Conservation (phyloP, 1,140 invertebrate species). For the Nixonia krombeini region DNA sequence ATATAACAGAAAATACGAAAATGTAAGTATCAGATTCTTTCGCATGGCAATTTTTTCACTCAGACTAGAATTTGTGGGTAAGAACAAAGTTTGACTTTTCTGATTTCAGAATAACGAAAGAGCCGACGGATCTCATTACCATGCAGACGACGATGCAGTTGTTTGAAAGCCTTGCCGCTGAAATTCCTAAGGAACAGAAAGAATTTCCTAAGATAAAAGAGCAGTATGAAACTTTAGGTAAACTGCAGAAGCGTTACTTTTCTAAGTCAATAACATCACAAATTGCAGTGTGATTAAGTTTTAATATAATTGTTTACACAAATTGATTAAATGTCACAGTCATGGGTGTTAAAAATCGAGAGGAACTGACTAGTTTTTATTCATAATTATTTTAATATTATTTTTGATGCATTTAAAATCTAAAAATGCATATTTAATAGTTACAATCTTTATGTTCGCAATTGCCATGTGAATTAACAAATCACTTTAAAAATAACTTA, state of each 20-base stretch:
- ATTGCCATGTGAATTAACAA: too few species aligned
- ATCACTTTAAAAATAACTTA: too few species aligned
- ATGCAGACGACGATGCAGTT: constrained; percentile 75
- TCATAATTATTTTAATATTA: too few species aligned
- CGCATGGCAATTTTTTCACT: constrained; percentile 9
- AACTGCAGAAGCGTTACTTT: constrained; percentile 40
- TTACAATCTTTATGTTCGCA: too few species aligned
- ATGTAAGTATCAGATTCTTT: constrained; percentile 56
- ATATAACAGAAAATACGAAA: constrained; percentile 73
- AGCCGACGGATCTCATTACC: constrained; percentile 75
- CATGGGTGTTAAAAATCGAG: too few species aligned
- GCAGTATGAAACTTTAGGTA: constrained; percentile 80
- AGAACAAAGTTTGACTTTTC: constrained; percentile 8
- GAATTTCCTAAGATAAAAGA: constrained; percentile 81
- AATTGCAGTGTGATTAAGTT: too few species aligned
- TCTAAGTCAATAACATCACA: constrained; percentile 28
- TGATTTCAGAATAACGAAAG: constrained; percentile 69
- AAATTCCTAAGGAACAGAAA: constrained; percentile 75
- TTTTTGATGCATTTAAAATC: too few species aligned
- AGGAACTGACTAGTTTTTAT: too few species aligned
- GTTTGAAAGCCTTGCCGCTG: constrained; percentile 76
- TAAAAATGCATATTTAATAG: too few species aligned
- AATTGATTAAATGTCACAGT: too few species aligned
- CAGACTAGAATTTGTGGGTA: neutral
- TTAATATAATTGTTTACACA: too few species aligned